These are phyloP conservation scores for Osmerus mordax DNA, from an alignment of 2,113 vertebrate species.

Conservation along the genomic window DNA sequence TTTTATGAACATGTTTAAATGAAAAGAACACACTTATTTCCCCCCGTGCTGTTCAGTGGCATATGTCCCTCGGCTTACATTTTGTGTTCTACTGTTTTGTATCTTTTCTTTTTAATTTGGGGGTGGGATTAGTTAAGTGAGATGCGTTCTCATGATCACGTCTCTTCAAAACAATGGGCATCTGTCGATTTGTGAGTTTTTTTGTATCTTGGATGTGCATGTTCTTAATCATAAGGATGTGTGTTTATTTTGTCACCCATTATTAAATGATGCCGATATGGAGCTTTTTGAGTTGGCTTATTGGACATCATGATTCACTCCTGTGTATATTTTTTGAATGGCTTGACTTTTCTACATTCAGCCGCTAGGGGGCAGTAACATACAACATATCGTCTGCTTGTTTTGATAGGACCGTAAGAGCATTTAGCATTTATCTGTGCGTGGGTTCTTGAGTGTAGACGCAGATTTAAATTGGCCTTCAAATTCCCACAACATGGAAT, in stretches of 20 bases:
- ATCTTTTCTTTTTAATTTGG: constrained; percentile 27
- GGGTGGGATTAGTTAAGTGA: constrained; percentile 29
- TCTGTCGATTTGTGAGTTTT: constrained; percentile 22
- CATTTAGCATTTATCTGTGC: neutral
- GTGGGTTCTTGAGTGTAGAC: neutral
- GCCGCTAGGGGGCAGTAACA: constrained; percentile 41
- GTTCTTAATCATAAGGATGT: constrained; percentile 53
- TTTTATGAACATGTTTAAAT: constrained; percentile 38
- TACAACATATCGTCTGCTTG: constrained; percentile 5
- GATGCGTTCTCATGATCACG: constrained; percentile 21
- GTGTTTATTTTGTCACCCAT: constrained; percentile 36
- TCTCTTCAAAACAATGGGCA: constrained; percentile 21
- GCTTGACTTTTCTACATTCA: neutral
- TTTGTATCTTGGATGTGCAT: constrained; percentile 53
- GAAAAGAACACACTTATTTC: constrained; percentile 24
- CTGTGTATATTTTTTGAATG: neutral
- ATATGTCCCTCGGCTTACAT: neutral
- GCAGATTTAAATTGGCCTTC: no score
- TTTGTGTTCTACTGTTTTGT: constrained; percentile 4
- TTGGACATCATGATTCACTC: neutral
- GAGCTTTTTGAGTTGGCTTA: neutral
- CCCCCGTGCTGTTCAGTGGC: constrained; percentile 10
- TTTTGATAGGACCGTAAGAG: neutral
- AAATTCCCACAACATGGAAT: no score
- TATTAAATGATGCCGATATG: constrained; percentile 54